Conservation (phyloP, 2,888 invertebrate species). For the Drosophila kuntzei region DNA sequence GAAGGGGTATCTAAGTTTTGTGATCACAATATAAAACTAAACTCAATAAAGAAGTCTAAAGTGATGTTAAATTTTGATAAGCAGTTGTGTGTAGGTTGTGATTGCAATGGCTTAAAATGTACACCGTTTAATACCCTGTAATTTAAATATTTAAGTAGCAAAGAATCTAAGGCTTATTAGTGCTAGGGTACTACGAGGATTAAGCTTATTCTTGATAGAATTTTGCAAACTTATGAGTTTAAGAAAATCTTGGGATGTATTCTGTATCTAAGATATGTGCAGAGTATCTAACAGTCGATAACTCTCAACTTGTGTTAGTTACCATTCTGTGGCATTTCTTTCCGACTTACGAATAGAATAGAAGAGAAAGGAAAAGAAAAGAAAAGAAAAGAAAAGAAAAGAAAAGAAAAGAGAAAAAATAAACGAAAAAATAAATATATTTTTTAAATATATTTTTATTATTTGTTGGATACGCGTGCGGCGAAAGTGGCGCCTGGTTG, state of each 20-base stretch:
- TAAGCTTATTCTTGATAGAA: neutral
- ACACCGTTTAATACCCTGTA: neutral
- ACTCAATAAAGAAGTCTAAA: neutral
- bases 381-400: neutral
- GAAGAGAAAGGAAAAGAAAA: neutral
- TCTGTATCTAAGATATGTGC: neutral
- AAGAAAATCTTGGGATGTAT: neutral
- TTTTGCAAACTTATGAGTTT: neutral
- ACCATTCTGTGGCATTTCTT: constrained; percentile 25
- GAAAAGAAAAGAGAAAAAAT: neutral
- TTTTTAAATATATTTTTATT: constrained; percentile 34
- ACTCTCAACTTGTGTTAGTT: neutral
- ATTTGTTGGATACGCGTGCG: constrained; percentile 17
- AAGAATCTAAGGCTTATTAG: neutral
- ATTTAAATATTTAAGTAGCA: neutral
- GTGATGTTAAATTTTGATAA: neutral
- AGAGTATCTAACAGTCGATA: constrained; percentile 2
- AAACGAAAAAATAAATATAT: constrained; percentile 2
- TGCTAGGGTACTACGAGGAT: neutral
- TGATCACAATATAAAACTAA: neutral
- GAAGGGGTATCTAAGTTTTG: neutral
- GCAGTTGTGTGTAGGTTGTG: neutral
- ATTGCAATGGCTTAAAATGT: neutral
- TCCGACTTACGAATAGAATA: constrained; percentile 7
- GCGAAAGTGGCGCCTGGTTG: constrained; percentile 40